phyloP scores from a whole-genome alignment of 2,888 invertebrate genomes.

The Belgica antarctica region DNA sequence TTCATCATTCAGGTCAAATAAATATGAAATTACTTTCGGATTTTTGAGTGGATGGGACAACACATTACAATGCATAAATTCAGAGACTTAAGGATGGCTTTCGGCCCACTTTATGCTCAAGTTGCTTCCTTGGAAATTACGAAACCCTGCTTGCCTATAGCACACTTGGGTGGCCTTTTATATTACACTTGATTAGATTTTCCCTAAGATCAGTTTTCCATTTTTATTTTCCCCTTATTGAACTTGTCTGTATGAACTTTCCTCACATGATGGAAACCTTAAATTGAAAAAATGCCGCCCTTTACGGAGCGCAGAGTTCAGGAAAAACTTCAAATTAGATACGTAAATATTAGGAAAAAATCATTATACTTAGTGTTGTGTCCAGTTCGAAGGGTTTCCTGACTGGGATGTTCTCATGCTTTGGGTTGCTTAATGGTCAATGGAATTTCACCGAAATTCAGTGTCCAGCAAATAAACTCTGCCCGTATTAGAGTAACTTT shows the following conservation, averaged over 20 bases:
- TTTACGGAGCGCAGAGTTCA: too few relatives aligned
- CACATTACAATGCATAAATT: conserved; percentile 7
- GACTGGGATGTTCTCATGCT: background rate
- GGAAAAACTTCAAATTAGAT: too few relatives aligned
- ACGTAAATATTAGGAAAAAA: too few relatives aligned
- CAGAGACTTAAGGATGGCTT: conserved; percentile 8
- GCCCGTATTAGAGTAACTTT: background rate
- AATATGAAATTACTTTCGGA: conserved; percentile 17
- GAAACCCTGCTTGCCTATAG: background rate
- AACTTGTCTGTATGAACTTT: background rate
- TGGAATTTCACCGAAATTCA: background rate
- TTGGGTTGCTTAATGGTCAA: background rate
- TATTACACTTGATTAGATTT: conserved; percentile 40
- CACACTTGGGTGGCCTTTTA: conserved; percentile 5
- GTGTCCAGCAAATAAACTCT: background rate
- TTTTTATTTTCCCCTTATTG: conserved; percentile 16
- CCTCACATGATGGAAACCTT: too few relatives aligned
- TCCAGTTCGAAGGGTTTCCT: too few relatives aligned
- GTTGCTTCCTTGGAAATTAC: background rate
- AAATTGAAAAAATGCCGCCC: too few relatives aligned
- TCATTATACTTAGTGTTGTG: too few relatives aligned
- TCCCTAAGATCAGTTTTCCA: conserved; percentile 23
- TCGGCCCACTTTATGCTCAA: conserved; percentile 6
- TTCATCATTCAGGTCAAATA: conserved; percentile 17
- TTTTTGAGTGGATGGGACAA: conserved; percentile 7